Conservation (phyloP, 30 jellyfish, hydroid and myxozoan genomes). For the Nemopilema nomurai region DNA sequence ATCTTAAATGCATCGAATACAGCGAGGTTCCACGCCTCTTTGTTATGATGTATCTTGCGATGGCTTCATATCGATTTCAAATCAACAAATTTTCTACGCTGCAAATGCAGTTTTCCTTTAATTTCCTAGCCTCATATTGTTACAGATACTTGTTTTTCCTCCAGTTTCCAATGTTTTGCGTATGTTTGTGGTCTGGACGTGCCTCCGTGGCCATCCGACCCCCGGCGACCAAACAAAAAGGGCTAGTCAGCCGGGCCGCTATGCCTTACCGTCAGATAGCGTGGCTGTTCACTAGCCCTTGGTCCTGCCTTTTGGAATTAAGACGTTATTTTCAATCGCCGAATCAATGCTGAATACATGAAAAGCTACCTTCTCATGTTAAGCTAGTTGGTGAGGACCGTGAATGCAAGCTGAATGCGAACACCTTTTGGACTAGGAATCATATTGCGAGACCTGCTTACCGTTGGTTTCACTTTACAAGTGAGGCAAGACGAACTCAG, state of each 20-base stretch:
- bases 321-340: not conserved
- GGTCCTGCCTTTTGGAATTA: not conserved
- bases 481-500: not conserved
- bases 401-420: slow-evolving; percentile 58
- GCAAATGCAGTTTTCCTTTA: not conserved
- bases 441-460: slow-evolving; percentile 45
- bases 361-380: not conserved
- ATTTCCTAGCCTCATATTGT: not conserved
- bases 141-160: not conserved
- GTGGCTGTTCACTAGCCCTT: not conserved
- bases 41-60: not conserved
- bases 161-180: not conserved
- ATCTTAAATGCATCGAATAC: not conserved
- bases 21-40: not conserved
- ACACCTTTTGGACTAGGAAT: slow-evolving; percentile 46
- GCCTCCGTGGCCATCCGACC: too few species aligned
- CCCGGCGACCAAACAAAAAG: not conserved
- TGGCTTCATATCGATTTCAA: not conserved
- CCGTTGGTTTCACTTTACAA: slow-evolving; percentile 1
- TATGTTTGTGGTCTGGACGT: not conserved
- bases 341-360: not conserved
- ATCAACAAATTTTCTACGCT: not conserved
- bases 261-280: not conserved
- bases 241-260: not conserved
- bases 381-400: slow-evolving; percentile 26